Conservation (phyloP, 1,140 invertebrate species). For the Lasaia peninsularis region DNA sequence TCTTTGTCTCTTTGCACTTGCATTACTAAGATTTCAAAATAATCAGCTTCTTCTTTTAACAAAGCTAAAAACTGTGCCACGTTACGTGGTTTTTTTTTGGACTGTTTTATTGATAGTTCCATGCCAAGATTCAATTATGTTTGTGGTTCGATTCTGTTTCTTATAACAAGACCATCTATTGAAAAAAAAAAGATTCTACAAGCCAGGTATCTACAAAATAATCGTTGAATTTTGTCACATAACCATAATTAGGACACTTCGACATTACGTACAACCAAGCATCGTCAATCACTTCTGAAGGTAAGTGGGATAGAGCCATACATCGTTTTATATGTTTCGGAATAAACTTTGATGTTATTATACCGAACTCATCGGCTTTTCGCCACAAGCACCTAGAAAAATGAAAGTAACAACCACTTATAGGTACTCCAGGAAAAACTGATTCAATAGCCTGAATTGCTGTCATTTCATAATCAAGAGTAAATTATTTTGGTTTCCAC, state of each 20-base stretch:
- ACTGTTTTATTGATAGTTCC: too few species aligned
- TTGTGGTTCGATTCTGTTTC: too few species aligned
- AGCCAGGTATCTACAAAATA: not conserved
- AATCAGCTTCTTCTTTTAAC: too few species aligned
- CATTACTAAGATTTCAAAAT: too few species aligned
- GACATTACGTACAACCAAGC: not conserved
- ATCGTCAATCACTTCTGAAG: not conserved
- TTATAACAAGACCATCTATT: not conserved
- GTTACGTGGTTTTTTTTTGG: too few species aligned
- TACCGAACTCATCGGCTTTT: too few species aligned
- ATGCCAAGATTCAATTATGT: too few species aligned
- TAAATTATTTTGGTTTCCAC: not conserved
- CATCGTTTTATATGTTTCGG: not conserved
- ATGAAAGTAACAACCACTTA: not conserved
- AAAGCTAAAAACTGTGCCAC: too few species aligned
- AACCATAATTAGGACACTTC: not conserved
- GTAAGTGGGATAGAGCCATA: not conserved
- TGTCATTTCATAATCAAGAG: not conserved
- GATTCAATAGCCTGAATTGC: not conserved
- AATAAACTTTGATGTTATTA: not conserved
- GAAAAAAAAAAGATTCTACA: not conserved
- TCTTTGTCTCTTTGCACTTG: too few species aligned
- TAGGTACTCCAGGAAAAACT: not conserved
- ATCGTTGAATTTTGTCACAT: constrained; percentile 1
- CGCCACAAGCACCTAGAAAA: not conserved